Evolutionary conservation across 2,888 invertebrate genomes (phyloP).

Genomic region (Pachydiplax longipennis): DNA sequence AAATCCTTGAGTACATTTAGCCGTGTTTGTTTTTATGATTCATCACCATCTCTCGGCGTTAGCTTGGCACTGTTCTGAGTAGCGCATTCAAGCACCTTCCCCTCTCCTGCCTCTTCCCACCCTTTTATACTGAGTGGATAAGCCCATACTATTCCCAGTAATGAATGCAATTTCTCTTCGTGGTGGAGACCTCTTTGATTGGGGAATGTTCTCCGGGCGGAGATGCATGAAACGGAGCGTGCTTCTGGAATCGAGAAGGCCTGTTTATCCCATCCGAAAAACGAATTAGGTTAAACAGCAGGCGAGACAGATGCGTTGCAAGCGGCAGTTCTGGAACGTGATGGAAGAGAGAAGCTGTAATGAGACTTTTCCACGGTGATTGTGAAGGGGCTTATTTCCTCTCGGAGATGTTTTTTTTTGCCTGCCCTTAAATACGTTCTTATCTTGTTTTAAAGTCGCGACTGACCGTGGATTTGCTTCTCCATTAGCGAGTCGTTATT

Average conservation of each 20-base stretch:
- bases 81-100: not conserved
- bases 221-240: not conserved
- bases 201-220: not conserved
- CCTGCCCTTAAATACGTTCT: not conserved
- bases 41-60: not conserved
- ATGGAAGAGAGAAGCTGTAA: not conserved
- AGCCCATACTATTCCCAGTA: slow-evolving; percentile 1
- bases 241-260: slow-evolving; percentile 31
- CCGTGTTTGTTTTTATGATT: not conserved
- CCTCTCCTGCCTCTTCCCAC: not conserved
- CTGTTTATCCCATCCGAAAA: slow-evolving; percentile 42
- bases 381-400: slow-evolving; percentile 8
- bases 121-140: not conserved
- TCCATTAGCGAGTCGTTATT: not conserved
- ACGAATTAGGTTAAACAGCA: slow-evolving; percentile 22
- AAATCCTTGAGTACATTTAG: not conserved
- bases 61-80: not conserved
- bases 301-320: slow-evolving; percentile 15
- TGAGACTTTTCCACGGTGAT: not conserved
- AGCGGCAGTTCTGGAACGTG: not conserved
- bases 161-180: slow-evolving; percentile 29
- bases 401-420: not conserved
- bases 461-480: not conserved
- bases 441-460: not conserved
- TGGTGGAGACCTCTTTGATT: not conserved